A percentile compares a stretch with the other conserved stretches of the same genome.
phyloP scores from a whole-genome alignment of 2,113 vertebrate genomes.

The Coracopsis vasa region DNA sequence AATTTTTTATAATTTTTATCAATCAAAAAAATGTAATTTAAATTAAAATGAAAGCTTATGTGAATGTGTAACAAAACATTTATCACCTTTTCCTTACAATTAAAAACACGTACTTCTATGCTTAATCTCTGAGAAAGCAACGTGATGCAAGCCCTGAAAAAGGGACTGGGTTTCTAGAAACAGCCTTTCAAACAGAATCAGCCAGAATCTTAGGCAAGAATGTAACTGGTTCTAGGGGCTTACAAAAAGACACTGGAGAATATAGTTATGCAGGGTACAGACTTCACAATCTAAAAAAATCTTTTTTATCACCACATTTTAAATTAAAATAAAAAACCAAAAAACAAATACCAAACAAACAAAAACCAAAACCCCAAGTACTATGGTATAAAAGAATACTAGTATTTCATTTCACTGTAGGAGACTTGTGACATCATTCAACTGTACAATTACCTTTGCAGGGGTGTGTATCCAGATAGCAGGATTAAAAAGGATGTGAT shows the following conservation, averaged over 20 bases:
- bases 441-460: constrained; percentile 84
- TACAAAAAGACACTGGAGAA: neutral
- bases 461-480: constrained; percentile 99
- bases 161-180: neutral
- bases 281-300: neutral
- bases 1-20: neutral
- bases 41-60: neutral
- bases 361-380: neutral
- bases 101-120: neutral
- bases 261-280: neutral
- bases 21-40: neutral
- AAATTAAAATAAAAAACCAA: neutral
- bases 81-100: neutral
- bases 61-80: neutral
- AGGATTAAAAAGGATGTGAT: constrained; percentile 97
- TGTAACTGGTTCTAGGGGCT: neutral
- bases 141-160: neutral
- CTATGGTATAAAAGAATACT: neutral
- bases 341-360: neutral
- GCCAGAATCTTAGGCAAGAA: neutral
- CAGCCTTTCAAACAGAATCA: neutral
- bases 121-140: neutral
- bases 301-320: neutral
- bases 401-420: neutral
- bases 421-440: neutral